phyloP scores from a whole-genome alignment of 2,113 vertebrate species.

The Entomyzon cyanotis region DNA sequence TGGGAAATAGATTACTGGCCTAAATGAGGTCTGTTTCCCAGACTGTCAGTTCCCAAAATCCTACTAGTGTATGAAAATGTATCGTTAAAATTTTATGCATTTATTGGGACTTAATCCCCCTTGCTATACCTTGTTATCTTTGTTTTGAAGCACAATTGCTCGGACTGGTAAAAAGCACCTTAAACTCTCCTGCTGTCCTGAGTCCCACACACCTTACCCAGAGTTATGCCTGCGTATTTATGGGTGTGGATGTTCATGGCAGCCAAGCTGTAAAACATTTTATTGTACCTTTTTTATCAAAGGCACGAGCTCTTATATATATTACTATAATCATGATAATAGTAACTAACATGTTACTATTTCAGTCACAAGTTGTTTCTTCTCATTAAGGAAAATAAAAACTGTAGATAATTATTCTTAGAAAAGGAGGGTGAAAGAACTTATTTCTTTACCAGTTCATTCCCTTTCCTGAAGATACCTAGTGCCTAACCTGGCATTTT shows the following conservation, averaged over 20 bases:
- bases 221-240: background rate
- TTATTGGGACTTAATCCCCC: background rate
- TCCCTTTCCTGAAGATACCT: background rate
- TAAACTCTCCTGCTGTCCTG: background rate
- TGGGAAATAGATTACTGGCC: background rate
- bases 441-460: background rate
- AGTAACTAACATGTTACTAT: background rate
- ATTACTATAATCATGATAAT: background rate
- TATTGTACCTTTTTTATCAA: background rate
- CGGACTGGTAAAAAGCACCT: background rate
- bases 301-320: background rate
- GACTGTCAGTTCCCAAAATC: background rate
- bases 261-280: background rate
- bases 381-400: background rate
- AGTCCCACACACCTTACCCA: background rate
- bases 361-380: background rate
- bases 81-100: background rate
- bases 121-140: background rate
- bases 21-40: background rate
- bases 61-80: background rate
- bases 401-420: background rate
- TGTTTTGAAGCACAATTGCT: background rate
- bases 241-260: fast-evolving
- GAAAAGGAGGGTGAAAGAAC: background rate
- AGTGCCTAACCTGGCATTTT: background rate